Evolutionary conservation across 2,888 invertebrate species (phyloP).

Genomic region (Dolichomitus sp.): DNA sequence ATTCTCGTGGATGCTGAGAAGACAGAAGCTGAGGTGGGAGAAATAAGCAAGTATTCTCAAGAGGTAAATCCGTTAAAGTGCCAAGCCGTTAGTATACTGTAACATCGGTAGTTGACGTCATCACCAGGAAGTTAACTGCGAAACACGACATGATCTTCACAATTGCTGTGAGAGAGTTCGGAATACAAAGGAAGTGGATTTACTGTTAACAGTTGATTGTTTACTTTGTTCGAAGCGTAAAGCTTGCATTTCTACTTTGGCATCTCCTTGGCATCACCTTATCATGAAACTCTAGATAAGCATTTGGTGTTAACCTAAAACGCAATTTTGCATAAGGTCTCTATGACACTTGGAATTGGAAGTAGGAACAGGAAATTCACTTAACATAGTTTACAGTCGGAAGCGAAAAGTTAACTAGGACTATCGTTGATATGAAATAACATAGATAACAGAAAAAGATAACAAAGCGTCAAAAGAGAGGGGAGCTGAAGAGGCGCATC

Average conservation of each 20-base stretch:
- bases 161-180: background rate
- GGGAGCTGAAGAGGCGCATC: slow-evolving; percentile 47
- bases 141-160: background rate
- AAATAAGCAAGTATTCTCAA: slow-evolving; percentile 4
- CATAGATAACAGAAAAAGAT: slow-evolving; percentile 15
- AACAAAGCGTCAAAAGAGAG: slow-evolving; percentile 8
- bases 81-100: slow-evolving; percentile 8
- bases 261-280: background rate
- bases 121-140: background rate
- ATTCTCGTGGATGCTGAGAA: background rate
- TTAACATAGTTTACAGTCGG: background rate
- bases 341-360: background rate
- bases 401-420: background rate
- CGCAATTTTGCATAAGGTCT: background rate
- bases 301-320: background rate
- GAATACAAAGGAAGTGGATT: slow-evolving; percentile 14
- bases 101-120: background rate
- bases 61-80: slow-evolving; percentile 11
- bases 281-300: background rate
- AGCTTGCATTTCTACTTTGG: no score
- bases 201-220: background rate
- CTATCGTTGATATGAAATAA: background rate
- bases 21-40: background rate
- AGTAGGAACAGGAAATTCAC: no score
- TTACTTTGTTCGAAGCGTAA: background rate